Evolutionary conservation across 2,797 vertebrate genomes (phyloP).

Genomic region (Betta splendens): DNA sequence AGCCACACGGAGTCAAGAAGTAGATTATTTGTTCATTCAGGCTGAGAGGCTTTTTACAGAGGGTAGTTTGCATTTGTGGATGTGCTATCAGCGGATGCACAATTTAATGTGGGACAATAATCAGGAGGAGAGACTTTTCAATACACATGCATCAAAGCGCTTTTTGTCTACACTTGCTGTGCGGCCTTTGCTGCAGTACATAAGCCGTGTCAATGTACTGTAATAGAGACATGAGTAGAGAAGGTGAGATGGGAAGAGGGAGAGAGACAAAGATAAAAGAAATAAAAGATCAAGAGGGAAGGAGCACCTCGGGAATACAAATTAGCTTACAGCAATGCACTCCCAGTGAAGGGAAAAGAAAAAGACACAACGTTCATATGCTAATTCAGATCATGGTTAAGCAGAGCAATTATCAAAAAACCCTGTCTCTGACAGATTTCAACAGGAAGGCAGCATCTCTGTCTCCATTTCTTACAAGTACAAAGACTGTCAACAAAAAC

Average conservation of each 20-base stretch:
- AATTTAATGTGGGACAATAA: conserved; percentile 38
- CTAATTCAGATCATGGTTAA: conserved; percentile 73
- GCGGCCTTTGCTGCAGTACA: conserved; percentile 9
- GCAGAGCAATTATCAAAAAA: conserved; percentile 75
- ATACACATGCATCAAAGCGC: too few relatives aligned
- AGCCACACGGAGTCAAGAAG: conserved; percentile 55
- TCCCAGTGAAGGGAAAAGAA: conserved; percentile 43
- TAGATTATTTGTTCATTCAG: conserved; percentile 57
- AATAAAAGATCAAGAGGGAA: conserved; percentile 69
- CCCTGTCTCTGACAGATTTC: conserved; percentile 67
- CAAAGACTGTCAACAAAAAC: neutral
- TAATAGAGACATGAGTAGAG: conserved; percentile 61
- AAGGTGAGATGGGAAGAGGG: conserved; percentile 40
- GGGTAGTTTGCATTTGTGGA: conserved; percentile 17
- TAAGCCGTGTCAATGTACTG: conserved; percentile 51
- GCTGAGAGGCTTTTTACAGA: conserved; percentile 27
- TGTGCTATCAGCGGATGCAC: conserved; percentile 13
- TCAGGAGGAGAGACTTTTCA: conserved; percentile 25
- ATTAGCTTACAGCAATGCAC: conserved; percentile 74
- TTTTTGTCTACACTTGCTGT: conserved; percentile 40
- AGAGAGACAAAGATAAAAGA: conserved; percentile 32
- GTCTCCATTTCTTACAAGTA: conserved; percentile 11
- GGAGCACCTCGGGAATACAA: conserved; percentile 77
- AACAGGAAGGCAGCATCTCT: conserved; percentile 40
- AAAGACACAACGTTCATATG: conserved; percentile 76